phyloP scores from a whole-genome alignment of 1,140 invertebrate species.

The Onthophagus taurus region DNA sequence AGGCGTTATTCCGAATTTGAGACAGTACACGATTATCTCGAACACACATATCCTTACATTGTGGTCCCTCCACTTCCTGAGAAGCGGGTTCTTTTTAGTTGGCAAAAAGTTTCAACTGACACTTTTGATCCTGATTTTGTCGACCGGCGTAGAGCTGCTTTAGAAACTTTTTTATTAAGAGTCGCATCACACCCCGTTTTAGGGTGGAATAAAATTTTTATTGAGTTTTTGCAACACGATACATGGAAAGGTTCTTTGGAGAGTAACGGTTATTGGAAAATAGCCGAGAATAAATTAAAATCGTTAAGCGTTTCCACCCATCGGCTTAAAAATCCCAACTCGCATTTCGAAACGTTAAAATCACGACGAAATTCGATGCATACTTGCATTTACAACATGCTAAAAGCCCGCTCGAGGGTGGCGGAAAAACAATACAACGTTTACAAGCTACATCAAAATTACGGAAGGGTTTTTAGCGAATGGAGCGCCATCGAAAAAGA shows the following conservation, averaged over 20 bases:
- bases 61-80: slow-evolving; percentile 74
- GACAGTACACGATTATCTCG: slow-evolving; percentile 64
- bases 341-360: slow-evolving; percentile 65
- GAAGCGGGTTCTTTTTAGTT: slow-evolving; percentile 70
- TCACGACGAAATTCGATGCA: slow-evolving; percentile 67
- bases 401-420: slow-evolving; percentile 53
- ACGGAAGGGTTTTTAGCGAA: slow-evolving; percentile 74
- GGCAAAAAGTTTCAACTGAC: slow-evolving; percentile 67
- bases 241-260: slow-evolving; percentile 69
- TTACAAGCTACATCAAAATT: slow-evolving; percentile 74
- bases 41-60: slow-evolving; percentile 65
- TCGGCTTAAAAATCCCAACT: slow-evolving; percentile 63
- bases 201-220: slow-evolving; percentile 66
- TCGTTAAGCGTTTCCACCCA: slow-evolving; percentile 62
- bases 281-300: slow-evolving; percentile 69
- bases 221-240: slow-evolving; percentile 64
- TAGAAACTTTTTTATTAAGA: slow-evolving; percentile 73
- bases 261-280: slow-evolving; percentile 57
- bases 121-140: slow-evolving; percentile 82
- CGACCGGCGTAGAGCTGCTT: slow-evolving; percentile 63
- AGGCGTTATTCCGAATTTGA: slow-evolving; percentile 79
- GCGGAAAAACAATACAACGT: slow-evolving; percentile 68
- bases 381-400: slow-evolving; percentile 48
- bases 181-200: slow-evolving; percentile 64
- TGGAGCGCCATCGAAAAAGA: slow-evolving; percentile 78